phyloP scores from a whole-genome alignment of 2,797 vertebrate genomes.

The Sebastes taczanowskii region DNA sequence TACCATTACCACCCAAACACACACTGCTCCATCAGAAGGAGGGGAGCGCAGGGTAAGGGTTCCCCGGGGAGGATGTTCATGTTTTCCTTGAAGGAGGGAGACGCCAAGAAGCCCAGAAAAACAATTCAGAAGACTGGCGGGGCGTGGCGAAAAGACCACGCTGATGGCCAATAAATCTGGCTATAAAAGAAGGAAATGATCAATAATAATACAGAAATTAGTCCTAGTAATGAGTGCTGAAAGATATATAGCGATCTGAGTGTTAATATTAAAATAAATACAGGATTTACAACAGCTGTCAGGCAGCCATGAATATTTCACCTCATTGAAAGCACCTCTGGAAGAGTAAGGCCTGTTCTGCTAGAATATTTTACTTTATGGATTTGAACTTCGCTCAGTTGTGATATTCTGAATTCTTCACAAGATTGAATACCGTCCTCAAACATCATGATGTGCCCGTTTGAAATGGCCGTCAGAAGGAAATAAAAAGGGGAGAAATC shows the following conservation, averaged over 20 bases:
- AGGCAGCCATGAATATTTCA: constrained; percentile 35
- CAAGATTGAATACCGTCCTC: not conserved
- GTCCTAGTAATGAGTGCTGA: not conserved
- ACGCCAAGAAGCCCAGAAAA: constrained; percentile 19
- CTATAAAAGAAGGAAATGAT: not conserved
- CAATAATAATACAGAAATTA: not conserved
- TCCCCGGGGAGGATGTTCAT: constrained; percentile 37
- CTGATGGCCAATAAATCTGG: not conserved
- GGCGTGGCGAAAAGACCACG: not conserved
- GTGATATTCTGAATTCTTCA: not conserved
- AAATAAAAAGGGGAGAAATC: not conserved
- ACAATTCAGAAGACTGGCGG: constrained; percentile 12
- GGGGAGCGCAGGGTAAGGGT: constrained; percentile 9
- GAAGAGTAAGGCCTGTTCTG: not conserved
- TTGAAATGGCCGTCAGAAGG: not conserved
- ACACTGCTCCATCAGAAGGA: constrained; percentile 20
- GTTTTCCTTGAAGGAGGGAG: constrained; percentile 32
- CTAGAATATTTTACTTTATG: constrained; percentile 25
- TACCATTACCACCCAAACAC: constrained; percentile 44
- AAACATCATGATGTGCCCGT: not conserved
- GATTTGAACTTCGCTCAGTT: not conserved
- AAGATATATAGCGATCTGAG: not conserved
- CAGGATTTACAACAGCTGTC: not conserved
- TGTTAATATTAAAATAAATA: constrained; percentile 10
- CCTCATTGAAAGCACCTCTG: constrained; percentile 16